A percentile compares a stretch with the other conserved stretches of the same genome.
These are phyloP conservation scores for Mystacornis crossleyi DNA, from an alignment of 2,113 vertebrate genomes.

Conservation along the genomic window DNA sequence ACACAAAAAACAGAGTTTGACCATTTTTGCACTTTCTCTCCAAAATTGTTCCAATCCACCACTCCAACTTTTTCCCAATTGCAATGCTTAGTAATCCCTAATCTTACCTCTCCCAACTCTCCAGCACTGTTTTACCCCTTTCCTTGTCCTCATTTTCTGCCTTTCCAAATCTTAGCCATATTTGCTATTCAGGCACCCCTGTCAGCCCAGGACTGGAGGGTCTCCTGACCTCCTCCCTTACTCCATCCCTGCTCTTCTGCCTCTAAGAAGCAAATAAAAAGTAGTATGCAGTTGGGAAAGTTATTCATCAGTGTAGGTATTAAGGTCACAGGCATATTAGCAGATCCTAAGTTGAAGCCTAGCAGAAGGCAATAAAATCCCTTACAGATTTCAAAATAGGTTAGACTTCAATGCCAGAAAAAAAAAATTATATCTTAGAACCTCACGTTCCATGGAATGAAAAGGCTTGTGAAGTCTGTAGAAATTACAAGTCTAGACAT, in stretches of 20 bases:
- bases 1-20: not conserved
- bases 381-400: conserved; percentile 1
- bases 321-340: conserved; percentile 15
- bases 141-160: not conserved
- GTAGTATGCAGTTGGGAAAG: not conserved
- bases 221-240: not conserved
- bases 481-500: not conserved
- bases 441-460: not conserved
- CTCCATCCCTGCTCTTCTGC: not conserved
- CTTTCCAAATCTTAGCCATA: not conserved
- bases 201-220: not conserved
- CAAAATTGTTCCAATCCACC: not conserved
- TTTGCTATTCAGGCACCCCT: not conserved
- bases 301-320: not conserved
- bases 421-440: not conserved
- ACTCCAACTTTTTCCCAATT: not conserved
- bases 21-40: not conserved
- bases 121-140: not conserved
- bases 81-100: not conserved
- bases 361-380: not conserved
- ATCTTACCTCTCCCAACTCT: not conserved
- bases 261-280: not conserved
- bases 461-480: not conserved
- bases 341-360: not conserved
- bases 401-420: not conserved